Percentiles rank a stretch among this genome's conserved stretches.
Evolutionary conservation across 2,113 vertebrate genomes (phyloP).

Genomic region (Myotis yumanensis): DNA sequence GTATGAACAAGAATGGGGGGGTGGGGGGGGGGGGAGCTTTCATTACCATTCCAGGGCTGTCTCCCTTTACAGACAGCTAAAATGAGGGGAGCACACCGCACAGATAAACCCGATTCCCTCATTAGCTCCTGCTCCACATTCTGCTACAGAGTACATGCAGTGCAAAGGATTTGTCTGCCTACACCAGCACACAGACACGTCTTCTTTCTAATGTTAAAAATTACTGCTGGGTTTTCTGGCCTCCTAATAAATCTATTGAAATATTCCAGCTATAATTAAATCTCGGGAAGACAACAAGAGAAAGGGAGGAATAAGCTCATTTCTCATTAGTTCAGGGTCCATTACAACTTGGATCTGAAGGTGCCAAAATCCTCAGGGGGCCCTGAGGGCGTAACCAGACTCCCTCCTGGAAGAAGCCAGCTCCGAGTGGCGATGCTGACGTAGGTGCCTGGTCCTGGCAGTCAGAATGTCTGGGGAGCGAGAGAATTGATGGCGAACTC

Average conservation of each 20-base stretch:
- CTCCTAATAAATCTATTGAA: background rate
- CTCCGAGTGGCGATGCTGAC: conserved; percentile 44
- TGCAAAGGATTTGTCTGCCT: background rate
- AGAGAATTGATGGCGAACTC: background rate
- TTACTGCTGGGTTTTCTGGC: background rate
- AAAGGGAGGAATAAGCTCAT: conserved; percentile 45
- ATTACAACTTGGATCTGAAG: conserved; percentile 75
- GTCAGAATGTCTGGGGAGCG: conserved; percentile 61
- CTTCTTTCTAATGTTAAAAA: background rate
- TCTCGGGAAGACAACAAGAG: conserved; percentile 9
- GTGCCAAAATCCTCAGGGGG: conserved; percentile 74
- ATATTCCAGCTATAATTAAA: conserved; percentile 53
- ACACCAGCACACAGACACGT: background rate
- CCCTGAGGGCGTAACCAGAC: conserved; percentile 73
- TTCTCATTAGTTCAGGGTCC: conserved; percentile 65
- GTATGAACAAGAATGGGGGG: background rate
- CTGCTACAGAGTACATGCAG: background rate
- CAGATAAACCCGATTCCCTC: background rate
- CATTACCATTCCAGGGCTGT: background rate
- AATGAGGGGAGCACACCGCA: background rate
- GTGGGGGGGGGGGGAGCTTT: background rate
- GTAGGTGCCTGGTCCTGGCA: conserved; percentile 44
- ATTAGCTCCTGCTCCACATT: background rate
- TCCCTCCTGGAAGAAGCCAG: conserved; percentile 37
- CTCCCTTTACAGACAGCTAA: background rate